phyloP scores from a whole-genome alignment of 2,888 invertebrate species.

The Hyalella azteca region DNA sequence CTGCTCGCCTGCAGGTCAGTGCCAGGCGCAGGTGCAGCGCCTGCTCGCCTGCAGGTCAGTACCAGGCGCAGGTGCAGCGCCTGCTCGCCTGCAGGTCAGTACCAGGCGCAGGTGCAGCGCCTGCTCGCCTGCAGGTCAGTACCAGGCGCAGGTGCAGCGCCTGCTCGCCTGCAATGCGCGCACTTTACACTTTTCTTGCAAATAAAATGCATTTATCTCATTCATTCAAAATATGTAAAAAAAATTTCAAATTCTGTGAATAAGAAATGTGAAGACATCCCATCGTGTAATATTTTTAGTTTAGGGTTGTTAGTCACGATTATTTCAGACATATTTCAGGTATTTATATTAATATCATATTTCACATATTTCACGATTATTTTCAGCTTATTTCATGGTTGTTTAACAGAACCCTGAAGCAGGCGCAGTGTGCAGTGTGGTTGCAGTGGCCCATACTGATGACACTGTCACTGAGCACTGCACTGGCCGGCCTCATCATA shows the following conservation, averaged over 20 bases:
- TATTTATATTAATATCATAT: too few species aligned
- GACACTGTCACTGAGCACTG: constrained; percentile 74
- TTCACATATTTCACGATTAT: too few species aligned
- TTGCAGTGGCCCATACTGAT: constrained; percentile 81
- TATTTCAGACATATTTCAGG: neutral
- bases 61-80: constrained; percentile 77
- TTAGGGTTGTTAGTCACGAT: too few species aligned
- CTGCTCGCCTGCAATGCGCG: constrained; percentile 65
- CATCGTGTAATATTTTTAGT: too few species aligned
- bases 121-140: constrained; percentile 63
- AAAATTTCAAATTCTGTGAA: too few species aligned
- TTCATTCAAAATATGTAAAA: too few species aligned
- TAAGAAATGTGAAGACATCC: too few species aligned
- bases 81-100: constrained; percentile 63
- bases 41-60: constrained; percentile 63
- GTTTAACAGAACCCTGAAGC: neutral
- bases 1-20: constrained; percentile 63
- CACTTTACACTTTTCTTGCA: too few species aligned
- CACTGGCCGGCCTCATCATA: constrained; percentile 79
- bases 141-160: constrained; percentile 77
- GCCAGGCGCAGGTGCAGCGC: constrained; percentile 75
- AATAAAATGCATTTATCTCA: too few species aligned
- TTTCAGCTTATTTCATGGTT: too few species aligned
- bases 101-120: constrained; percentile 77
- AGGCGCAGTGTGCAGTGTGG: constrained; percentile 66